phyloP scores from a whole-genome alignment of 2,113 vertebrate species.

The Cephalopterus ornatus region DNA sequence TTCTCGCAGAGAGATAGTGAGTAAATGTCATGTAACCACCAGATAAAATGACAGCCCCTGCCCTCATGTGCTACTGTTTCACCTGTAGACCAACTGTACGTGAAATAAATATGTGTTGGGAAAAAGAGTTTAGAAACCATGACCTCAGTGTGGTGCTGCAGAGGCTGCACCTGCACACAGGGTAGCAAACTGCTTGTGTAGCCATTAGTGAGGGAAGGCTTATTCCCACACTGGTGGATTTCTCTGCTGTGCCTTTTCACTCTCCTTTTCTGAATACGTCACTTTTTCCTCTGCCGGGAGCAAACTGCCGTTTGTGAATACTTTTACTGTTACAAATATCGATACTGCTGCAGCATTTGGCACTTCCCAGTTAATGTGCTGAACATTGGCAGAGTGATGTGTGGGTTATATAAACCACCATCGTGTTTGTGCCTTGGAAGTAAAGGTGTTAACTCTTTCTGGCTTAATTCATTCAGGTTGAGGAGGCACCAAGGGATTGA shows the following conservation, averaged over 20 bases:
- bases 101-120: neutral
- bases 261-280: neutral
- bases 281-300: fast-evolving
- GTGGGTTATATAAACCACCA: neutral
- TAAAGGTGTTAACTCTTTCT: conserved; percentile 26
- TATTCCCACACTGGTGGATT: neutral
- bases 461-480: neutral
- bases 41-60: neutral
- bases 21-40: fast-evolving
- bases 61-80: fast-evolving
- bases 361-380: neutral
- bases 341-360: neutral
- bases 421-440: neutral
- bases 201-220: neutral
- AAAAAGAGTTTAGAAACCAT: neutral
- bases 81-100: neutral
- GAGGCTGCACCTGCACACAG: fast-evolving
- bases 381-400: neutral
- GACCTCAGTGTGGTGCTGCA: neutral
- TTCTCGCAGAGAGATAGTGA: neutral
- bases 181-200: fast-evolving
- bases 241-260: neutral
- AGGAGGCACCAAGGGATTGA: conserved; percentile 7
- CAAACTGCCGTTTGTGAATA: neutral
- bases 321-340: neutral